Percentiles rank a stretch among this genome's conserved stretches.
These are phyloP conservation scores for Lasioglossum oenotherae DNA, from an alignment of 2,888 invertebrate species.

Conservation along the genomic window DNA sequence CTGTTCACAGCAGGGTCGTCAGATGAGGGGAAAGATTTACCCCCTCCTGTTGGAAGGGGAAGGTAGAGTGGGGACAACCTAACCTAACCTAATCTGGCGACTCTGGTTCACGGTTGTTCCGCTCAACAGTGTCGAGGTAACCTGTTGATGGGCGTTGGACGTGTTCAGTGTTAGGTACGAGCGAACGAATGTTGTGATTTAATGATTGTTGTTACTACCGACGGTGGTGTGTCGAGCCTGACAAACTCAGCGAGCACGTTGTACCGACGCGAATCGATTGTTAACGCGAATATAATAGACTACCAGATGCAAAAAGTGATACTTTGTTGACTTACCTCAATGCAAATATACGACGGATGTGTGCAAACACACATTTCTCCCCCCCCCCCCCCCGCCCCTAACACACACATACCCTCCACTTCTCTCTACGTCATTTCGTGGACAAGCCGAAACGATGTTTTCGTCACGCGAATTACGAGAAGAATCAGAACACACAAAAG, in stretches of 20 bases:
- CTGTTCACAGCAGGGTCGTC: not conserved
- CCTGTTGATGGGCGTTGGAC: constrained; percentile 27
- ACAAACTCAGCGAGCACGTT: constrained; percentile 16
- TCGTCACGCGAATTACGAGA: not conserved
- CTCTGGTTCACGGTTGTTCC: constrained; percentile 3
- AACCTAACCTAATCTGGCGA: no score
- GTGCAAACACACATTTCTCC: constrained; percentile 22
- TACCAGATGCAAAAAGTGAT: constrained; percentile 43
- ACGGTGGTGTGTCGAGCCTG: constrained; percentile 2
- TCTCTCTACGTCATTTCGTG: constrained; percentile 8
- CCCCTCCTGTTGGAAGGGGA: no score
- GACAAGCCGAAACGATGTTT: constrained; percentile 5
- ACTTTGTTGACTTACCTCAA: constrained; percentile 43
- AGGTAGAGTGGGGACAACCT: no score
- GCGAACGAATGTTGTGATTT: constrained; percentile 36
- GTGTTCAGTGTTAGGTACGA: constrained; percentile 21
- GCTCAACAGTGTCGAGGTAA: not conserved
- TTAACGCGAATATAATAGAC: constrained; percentile 48
- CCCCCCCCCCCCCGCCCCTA: no score
- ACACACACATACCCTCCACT: not conserved
- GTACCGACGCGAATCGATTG: constrained; percentile 41
- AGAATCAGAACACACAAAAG: not conserved
- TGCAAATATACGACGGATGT: constrained; percentile 46
- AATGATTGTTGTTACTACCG: constrained; percentile 44
- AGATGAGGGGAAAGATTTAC: no score